Evolutionary conservation across 1,140 invertebrate genomes (phyloP).

Genomic region (Cepaea nemoralis): DNA sequence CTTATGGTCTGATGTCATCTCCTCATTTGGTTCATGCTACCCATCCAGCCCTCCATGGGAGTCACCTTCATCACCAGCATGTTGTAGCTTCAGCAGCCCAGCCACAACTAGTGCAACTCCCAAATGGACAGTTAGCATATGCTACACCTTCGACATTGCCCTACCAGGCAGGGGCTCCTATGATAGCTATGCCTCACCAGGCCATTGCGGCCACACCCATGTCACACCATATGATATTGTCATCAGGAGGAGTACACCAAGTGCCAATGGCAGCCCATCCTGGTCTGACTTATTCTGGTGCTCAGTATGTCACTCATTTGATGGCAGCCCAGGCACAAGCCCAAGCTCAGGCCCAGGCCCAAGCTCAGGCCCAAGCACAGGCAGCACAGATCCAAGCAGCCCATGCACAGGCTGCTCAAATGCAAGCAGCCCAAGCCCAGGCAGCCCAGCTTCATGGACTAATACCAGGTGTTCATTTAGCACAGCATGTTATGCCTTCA

Average conservation of each 20-base stretch:
- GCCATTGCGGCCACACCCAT: conserved; percentile 18
- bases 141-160: conserved; percentile 41
- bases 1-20: conserved; percentile 32
- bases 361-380: conserved; percentile 40
- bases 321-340: conserved; percentile 44
- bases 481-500: conserved; percentile 35
- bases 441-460: conserved; percentile 39
- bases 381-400: conserved; percentile 42
- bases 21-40: conserved; percentile 38
- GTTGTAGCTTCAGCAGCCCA: conserved; percentile 35
- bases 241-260: conserved; percentile 9
- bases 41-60: conserved; percentile 30
- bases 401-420: conserved; percentile 32
- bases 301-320: conserved; percentile 40
- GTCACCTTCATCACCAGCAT: conserved; percentile 36
- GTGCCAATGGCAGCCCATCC: conserved; percentile 33
- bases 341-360: conserved; percentile 40
- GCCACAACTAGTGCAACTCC: conserved; percentile 34
- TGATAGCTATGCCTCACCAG: conserved; percentile 47
- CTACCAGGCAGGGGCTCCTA: conserved; percentile 47
- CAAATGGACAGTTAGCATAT: conserved; percentile 38
- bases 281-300: conserved; percentile 8
- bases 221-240: conserved; percentile 9
- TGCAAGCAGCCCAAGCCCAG: conserved; percentile 18
- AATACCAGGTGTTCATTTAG: conserved; percentile 38